Conservation (phyloP, 2,888 invertebrate genomes). For the Eretmocerus hayati region DNA sequence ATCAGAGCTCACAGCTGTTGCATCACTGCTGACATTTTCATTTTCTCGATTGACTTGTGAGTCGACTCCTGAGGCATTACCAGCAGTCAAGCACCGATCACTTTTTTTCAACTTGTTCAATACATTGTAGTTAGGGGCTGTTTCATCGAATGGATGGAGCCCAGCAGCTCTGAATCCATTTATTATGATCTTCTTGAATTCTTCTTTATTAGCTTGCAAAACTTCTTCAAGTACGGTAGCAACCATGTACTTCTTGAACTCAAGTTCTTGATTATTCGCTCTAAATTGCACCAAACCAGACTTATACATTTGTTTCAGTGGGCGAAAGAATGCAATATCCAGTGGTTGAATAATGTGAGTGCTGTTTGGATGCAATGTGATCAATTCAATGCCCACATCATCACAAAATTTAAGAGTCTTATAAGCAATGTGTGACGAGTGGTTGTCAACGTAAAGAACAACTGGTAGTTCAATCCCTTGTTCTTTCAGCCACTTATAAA, state of each 20-base stretch:
- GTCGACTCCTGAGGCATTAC: no score
- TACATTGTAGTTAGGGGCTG: constrained; percentile 1
- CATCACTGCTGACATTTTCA: no score
- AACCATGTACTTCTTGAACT: constrained; percentile 9
- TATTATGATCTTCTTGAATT: background rate
- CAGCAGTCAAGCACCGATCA: no score
- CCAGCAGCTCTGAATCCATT: constrained; percentile 3
- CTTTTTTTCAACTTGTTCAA: background rate
- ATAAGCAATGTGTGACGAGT: constrained; percentile 26
- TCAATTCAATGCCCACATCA: constrained; percentile 3
- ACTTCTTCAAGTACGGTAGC: background rate
- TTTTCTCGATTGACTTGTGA: no score
- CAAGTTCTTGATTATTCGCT: background rate
- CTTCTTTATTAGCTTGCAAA: background rate
- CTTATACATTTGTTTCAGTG: constrained; percentile 4
- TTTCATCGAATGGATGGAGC: background rate
- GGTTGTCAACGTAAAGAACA: constrained; percentile 26
- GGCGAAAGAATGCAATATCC: constrained; percentile 8
- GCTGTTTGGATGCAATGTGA: constrained; percentile 7
- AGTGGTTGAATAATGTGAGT: constrained; percentile 9
- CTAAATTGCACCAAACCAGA: background rate
- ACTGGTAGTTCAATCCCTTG: constrained; percentile 21
- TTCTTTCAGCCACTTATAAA: constrained; percentile 9
- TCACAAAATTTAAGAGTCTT: constrained; percentile 27
- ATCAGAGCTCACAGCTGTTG: no score